Evolutionary conservation across 1,140 invertebrate species (phyloP).

Genomic region (Eciton burchellii): DNA sequence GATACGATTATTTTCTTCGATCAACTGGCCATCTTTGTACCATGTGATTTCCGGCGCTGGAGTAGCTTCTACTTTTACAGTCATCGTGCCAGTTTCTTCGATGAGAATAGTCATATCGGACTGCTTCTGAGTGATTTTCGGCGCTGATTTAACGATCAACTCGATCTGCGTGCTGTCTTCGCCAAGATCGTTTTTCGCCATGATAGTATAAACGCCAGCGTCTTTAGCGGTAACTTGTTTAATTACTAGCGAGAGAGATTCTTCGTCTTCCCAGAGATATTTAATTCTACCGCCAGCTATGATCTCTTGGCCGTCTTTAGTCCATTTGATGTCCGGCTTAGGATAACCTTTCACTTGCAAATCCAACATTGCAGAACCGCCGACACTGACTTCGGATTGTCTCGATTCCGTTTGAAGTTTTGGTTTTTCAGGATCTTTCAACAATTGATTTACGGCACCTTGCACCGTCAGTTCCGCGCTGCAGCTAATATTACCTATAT

Average conservation of each 20-base stretch:
- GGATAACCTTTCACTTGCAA: constrained; percentile 96
- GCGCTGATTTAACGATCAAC: constrained; percentile 92
- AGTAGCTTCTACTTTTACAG: constrained; percentile 93
- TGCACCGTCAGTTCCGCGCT: constrained; percentile 97
- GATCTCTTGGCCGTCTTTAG: constrained; percentile 93
- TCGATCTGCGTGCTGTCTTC: constrained; percentile 91
- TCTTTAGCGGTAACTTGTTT: constrained; percentile 94
- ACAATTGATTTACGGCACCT: constrained; percentile 92
- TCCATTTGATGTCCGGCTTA: constrained; percentile 96
- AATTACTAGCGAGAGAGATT: constrained; percentile 95
- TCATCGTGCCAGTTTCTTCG: constrained; percentile 89
- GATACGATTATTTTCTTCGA: constrained; percentile 90
- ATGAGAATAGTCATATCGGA: constrained; percentile 90
- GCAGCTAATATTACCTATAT: constrained; percentile 95
- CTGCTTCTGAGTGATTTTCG: constrained; percentile 93
- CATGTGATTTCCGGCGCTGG: constrained; percentile 93
- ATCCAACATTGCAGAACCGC: constrained; percentile 98
- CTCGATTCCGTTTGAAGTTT: constrained; percentile 90
- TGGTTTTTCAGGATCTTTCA: constrained; percentile 93
- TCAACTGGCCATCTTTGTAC: constrained; percentile 93
- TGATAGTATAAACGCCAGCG: constrained; percentile 93
- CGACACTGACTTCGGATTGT: constrained; percentile 91
- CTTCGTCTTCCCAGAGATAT: constrained; percentile 96
- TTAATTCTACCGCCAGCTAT: constrained; percentile 93
- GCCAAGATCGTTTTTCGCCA: constrained; percentile 95